Evolutionary conservation across 1,140 invertebrate species (phyloP).

Genomic region (Drosophila repletoides): DNA sequence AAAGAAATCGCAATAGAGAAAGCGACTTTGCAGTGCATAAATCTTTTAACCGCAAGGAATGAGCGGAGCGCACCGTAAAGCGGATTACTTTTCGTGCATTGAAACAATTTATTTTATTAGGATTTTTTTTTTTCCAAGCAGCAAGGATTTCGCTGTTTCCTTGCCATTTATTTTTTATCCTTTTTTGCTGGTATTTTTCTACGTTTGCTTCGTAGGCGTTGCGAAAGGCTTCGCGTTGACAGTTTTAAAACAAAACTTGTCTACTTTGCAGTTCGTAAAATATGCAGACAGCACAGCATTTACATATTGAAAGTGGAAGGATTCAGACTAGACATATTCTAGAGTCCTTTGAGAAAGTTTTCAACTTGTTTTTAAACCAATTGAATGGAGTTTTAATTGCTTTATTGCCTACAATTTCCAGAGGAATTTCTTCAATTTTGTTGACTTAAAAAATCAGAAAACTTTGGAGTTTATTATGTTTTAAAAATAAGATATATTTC

Average conservation of each 20-base stretch:
- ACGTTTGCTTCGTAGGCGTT: constrained; percentile 51
- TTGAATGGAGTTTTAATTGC: constrained; percentile 59
- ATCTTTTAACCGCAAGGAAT: constrained; percentile 74
- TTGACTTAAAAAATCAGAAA: too few species aligned
- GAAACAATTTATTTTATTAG: constrained; percentile 77
- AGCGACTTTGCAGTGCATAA: constrained; percentile 75
- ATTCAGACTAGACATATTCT: background rate
- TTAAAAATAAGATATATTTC: too few species aligned
- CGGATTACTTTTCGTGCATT: constrained; percentile 74
- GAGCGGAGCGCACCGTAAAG: constrained; percentile 60
- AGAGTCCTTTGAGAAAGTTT: constrained; percentile 29
- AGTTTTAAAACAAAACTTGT: constrained; percentile 78
- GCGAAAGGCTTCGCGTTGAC: constrained; percentile 45
- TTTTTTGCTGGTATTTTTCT: constrained; percentile 17
- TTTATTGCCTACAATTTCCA: too few species aligned
- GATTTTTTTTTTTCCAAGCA: constrained; percentile 26
- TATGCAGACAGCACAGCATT: constrained; percentile 45
- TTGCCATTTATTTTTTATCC: background rate
- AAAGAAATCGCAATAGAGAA: constrained; percentile 41
- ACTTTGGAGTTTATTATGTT: too few species aligned
- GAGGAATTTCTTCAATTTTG: too few species aligned
- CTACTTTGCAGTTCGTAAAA: constrained; percentile 74
- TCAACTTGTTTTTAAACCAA: constrained; percentile 56
- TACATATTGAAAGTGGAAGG: constrained; percentile 41
- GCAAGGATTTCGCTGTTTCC: background rate